Evolutionary conservation across 1,140 invertebrate genomes (phyloP).

Genomic region (Cryptotermes secundus): DNA sequence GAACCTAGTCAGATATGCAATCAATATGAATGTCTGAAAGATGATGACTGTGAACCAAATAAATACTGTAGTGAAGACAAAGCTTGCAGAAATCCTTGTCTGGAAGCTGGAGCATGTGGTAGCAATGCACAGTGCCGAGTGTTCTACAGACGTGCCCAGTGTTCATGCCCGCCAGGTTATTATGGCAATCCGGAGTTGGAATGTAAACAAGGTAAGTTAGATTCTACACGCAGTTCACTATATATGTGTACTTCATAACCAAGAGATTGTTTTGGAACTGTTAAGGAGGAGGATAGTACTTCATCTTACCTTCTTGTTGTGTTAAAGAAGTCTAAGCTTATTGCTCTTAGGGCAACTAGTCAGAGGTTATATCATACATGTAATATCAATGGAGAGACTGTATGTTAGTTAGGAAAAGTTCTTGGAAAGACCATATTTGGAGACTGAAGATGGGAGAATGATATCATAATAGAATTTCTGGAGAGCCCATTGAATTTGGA

Average conservation of each 20-base stretch:
- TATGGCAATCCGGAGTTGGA: constrained; percentile 78
- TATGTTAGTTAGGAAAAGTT: no score
- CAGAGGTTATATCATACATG: no score
- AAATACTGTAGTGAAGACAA: constrained; percentile 72
- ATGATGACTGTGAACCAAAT: constrained; percentile 75
- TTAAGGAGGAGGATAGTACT: no score
- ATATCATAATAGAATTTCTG: no score
- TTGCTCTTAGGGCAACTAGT: no score
- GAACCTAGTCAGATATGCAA: constrained; percentile 73
- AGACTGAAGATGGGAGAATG: no score
- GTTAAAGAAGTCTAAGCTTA: no score
- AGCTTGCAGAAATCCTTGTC: constrained; percentile 81
- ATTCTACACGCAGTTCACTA: neutral
- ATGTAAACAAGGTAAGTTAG: constrained; percentile 61
- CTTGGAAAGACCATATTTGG: no score
- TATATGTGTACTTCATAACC: neutral
- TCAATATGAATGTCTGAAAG: constrained; percentile 71
- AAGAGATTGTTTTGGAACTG: neutral
- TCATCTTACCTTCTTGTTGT: no score
- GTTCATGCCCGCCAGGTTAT: constrained; percentile 82
- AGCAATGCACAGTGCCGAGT: constrained; percentile 84
- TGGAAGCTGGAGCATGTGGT: constrained; percentile 73
- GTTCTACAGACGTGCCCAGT: constrained; percentile 70
- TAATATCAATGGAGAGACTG: no score
- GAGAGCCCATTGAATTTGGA: no score